phyloP scores from a whole-genome alignment of 2,888 invertebrate species.

The Cheilosia vernalis region DNA sequence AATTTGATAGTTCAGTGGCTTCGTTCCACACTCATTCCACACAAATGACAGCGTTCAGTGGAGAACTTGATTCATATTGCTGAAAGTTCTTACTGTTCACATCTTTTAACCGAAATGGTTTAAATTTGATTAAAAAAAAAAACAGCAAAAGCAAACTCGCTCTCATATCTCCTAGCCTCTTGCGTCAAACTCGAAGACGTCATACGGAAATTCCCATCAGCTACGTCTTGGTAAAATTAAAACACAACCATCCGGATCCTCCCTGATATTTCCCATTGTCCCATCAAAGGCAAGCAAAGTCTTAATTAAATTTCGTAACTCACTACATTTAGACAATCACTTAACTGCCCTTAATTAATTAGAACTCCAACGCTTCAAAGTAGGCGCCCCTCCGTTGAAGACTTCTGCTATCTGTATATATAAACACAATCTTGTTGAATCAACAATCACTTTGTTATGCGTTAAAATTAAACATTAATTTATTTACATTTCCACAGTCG shows the following conservation, averaged over 20 bases:
- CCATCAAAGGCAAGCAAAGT: not conserved
- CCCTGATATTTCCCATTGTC: not conserved
- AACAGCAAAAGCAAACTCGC: no score
- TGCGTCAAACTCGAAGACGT: no score
- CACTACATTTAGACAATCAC: slow-evolving; percentile 32
- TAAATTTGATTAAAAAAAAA: no score
- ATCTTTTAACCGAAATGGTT: no score
- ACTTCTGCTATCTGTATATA: not conserved
- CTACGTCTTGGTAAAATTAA: not conserved
- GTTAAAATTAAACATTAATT: slow-evolving; percentile 51
- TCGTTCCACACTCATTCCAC: no score
- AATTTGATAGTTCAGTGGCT: no score
- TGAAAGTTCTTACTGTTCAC: no score
- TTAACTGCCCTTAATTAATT: slow-evolving; percentile 51
- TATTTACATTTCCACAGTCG: slow-evolving; percentile 26
- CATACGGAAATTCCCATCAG: no score
- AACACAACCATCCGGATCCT: not conserved
- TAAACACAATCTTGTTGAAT: slow-evolving; percentile 19
- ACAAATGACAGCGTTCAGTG: no score
- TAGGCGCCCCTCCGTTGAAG: slow-evolving; percentile 21
- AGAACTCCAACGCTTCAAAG: slow-evolving; percentile 15
- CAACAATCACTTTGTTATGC: slow-evolving; percentile 35
- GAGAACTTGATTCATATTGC: no score
- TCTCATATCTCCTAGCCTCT: no score
- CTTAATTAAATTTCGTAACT: slow-evolving; percentile 53